A percentile compares a stretch with the other conserved stretches of the same genome.
Conservation (phyloP, 1,140 invertebrate genomes). For the Aphaenogaster floridana region DNA sequence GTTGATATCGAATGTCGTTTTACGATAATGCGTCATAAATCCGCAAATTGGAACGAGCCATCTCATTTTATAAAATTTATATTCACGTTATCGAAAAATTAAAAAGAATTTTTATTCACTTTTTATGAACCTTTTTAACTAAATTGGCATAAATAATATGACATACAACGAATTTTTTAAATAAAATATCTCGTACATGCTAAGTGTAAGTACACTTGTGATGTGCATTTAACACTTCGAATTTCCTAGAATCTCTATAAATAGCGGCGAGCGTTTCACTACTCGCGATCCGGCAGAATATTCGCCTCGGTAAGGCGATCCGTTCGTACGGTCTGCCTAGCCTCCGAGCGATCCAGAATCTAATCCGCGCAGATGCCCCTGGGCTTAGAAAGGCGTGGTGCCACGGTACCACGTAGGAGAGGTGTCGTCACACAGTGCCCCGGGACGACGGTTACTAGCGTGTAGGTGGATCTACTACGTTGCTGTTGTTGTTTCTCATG, state of each 20-base stretch:
- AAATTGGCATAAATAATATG: background rate
- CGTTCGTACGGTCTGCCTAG: slow-evolving; percentile 52
- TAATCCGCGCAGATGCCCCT: slow-evolving; percentile 78
- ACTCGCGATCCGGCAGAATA: slow-evolving; percentile 61
- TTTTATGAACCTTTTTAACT: background rate
- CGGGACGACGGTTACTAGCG: slow-evolving; percentile 61
- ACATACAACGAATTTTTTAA: background rate
- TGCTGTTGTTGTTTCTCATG: slow-evolving; percentile 10
- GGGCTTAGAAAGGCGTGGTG: slow-evolving; percentile 81
- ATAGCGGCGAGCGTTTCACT: slow-evolving; percentile 32
- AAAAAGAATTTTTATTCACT: background rate
- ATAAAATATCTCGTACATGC: background rate
- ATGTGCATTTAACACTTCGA: background rate
- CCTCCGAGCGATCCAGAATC: slow-evolving; percentile 77
- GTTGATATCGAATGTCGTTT: background rate
- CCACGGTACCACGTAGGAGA: slow-evolving; percentile 69
- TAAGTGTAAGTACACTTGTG: background rate
- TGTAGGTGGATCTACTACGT: slow-evolving; percentile 70
- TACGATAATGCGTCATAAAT: background rate
- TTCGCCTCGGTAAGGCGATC: slow-evolving; percentile 64
- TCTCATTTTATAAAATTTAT: background rate
- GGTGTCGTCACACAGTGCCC: slow-evolving; percentile 74
- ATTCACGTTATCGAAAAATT: background rate
- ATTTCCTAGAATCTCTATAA: slow-evolving; percentile 18
- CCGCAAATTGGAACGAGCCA: background rate